A percentile compares a stretch with the other conserved stretches of the same genome.
Conservation (phyloP, 2,888 invertebrate species). For the Aspidiotus destructor region DNA sequence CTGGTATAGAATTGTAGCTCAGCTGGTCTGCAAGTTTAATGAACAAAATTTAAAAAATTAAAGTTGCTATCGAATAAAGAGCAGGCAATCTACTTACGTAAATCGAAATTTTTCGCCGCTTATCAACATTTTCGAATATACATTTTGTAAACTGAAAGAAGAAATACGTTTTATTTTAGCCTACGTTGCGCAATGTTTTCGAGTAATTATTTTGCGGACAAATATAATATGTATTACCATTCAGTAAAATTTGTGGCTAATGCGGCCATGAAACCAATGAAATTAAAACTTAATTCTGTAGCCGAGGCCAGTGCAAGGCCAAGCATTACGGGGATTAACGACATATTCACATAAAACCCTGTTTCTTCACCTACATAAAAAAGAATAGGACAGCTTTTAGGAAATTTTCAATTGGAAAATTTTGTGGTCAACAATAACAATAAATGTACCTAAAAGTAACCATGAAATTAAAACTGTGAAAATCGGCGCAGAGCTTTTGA, state of each 20-base stretch:
- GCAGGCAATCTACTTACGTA: slow-evolving; percentile 50
- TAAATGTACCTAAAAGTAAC: slow-evolving; percentile 48
- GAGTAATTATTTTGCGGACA: slow-evolving; percentile 69
- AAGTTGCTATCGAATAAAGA: background rate
- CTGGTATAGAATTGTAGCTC: slow-evolving; percentile 71
- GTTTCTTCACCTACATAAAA: slow-evolving; percentile 53
- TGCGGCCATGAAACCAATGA: slow-evolving; percentile 61
- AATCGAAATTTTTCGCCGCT: slow-evolving; percentile 64
- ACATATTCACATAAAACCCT: slow-evolving; percentile 57
- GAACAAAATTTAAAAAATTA: slow-evolving; percentile 9
- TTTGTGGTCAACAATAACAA: background rate
- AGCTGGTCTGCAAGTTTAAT: slow-evolving; percentile 51
- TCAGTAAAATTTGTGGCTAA: slow-evolving; percentile 70
- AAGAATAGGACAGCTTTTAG: background rate
- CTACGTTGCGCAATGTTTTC: slow-evolving; percentile 59
- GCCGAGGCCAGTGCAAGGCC: slow-evolving; percentile 64
- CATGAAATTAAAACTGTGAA: slow-evolving; percentile 67
- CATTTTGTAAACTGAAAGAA: slow-evolving; percentile 59
- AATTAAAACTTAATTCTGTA: slow-evolving; percentile 66
- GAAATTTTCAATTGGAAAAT: background rate
- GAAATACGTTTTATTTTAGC: slow-evolving; percentile 25
- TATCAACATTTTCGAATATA: slow-evolving; percentile 66
- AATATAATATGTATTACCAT: slow-evolving; percentile 46
- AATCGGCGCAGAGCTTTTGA: slow-evolving; percentile 68
- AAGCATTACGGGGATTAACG: slow-evolving; percentile 65